Conservation (phyloP, 2,113 vertebrate species). For the Myrmecophaga tridactyla region DNA sequence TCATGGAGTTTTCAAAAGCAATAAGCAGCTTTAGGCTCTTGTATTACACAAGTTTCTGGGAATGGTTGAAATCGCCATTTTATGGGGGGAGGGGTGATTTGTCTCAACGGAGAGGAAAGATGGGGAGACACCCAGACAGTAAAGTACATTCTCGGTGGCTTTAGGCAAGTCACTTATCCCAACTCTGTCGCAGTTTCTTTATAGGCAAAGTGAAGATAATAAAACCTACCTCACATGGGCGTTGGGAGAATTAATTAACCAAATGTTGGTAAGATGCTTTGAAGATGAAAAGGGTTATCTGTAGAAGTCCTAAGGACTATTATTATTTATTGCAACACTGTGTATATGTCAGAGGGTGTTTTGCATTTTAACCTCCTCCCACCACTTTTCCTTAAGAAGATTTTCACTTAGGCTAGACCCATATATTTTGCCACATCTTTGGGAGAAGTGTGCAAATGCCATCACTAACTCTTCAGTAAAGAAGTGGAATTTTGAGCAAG, state of each 20-base stretch:
- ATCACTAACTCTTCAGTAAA: background rate
- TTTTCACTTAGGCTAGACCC: background rate
- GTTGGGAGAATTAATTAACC: background rate
- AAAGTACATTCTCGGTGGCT: background rate
- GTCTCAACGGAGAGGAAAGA: background rate
- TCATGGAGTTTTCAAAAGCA: background rate
- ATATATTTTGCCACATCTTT: background rate
- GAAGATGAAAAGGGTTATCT: slow-evolving; percentile 22
- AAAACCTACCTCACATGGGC: background rate
- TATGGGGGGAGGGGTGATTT: background rate
- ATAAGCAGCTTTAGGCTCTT: background rate
- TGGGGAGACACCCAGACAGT: background rate
- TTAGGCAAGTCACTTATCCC: background rate
- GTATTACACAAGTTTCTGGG: background rate
- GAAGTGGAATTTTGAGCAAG: background rate
- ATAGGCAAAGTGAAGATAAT: background rate
- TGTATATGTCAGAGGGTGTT: background rate
- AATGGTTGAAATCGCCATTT: background rate
- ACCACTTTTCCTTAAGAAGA: background rate
- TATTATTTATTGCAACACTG: background rate
- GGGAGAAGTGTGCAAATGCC: background rate
- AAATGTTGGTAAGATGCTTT: background rate
- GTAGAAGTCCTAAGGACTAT: background rate
- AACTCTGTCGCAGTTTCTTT: background rate
- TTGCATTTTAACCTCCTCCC: background rate